Percentiles rank a stretch among this genome's conserved stretches.
These are phyloP conservation scores for Drosophila austrosaltans DNA, from an alignment of 2,888 invertebrate genomes.

Conservation along the genomic window DNA sequence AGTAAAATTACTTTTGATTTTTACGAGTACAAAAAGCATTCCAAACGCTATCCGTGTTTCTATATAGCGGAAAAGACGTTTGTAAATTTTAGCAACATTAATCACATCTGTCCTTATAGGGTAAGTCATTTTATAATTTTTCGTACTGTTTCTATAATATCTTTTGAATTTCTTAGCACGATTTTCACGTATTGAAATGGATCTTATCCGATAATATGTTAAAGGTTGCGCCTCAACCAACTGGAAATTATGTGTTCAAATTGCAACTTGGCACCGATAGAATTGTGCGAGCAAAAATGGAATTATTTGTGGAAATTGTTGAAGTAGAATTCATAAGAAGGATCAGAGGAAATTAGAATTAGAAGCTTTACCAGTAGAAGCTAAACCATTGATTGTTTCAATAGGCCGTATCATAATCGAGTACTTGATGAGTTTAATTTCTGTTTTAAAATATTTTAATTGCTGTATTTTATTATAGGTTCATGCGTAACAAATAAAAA, in stretches of 20 bases:
- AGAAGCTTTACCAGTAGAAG: too few relatives aligned
- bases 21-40: background rate
- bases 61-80: background rate
- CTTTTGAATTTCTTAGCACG: constrained; percentile 12
- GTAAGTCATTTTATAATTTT: background rate
- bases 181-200: constrained; percentile 19
- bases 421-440: too few relatives aligned
- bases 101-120: constrained; percentile 32
- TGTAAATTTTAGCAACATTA: background rate
- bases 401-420: too few relatives aligned
- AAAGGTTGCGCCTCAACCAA: constrained; percentile 17
- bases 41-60: background rate
- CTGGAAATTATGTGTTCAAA: constrained; percentile 29
- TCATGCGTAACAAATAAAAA: background rate
- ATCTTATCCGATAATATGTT: constrained; percentile 23
- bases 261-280: constrained; percentile 13
- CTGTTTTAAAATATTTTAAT: background rate
- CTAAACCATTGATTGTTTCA: too few relatives aligned
- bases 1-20: background rate
- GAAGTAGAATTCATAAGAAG: background rate
- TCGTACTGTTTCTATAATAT: too few relatives aligned
- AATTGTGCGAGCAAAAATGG: background rate
- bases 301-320: constrained; percentile 25
- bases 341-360: background rate
- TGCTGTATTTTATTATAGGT: background rate